phyloP scores from a whole-genome alignment of 1,140 invertebrate genomes.

The Camponotus pennsylvanicus region DNA sequence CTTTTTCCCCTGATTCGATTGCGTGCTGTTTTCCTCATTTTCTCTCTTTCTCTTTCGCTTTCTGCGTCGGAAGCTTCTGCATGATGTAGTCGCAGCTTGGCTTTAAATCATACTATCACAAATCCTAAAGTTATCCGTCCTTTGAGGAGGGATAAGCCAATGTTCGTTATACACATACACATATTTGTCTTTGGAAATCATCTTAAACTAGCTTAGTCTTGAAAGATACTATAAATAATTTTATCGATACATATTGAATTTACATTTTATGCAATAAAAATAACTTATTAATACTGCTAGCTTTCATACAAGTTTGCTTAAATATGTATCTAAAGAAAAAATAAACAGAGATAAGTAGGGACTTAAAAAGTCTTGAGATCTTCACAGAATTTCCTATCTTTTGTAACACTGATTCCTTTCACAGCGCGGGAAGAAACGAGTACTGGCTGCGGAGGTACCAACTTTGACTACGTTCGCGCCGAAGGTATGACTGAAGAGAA shows the following conservation, averaged over 20 bases:
- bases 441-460: constrained; percentile 49
- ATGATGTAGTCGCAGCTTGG: constrained; percentile 9
- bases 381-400: constrained; percentile 38
- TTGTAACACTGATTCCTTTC: constrained; percentile 54
- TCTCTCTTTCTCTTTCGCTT: constrained; percentile 28
- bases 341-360: constrained; percentile 32
- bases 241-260: constrained; percentile 1
- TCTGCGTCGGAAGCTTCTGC: constrained; percentile 43
- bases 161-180: constrained; percentile 15
- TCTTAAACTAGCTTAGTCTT: neutral
- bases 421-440: constrained; percentile 58
- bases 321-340: neutral
- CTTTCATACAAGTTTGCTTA: neutral
- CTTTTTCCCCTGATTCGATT: constrained; percentile 27
- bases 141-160: constrained; percentile 17
- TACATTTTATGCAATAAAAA: neutral
- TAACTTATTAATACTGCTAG: neutral
- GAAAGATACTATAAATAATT: neutral
- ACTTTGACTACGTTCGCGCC: constrained; percentile 55
- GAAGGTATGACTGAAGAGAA: constrained; percentile 49
- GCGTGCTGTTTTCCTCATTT: neutral
- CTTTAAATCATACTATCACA: neutral
- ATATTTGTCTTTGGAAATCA: neutral
- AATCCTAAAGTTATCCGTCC: constrained; percentile 14
- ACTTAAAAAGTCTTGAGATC: constrained; percentile 51